Evolutionary conservation across 2,797 vertebrate genomes (phyloP).

Genomic region (Spatula clypeata): DNA sequence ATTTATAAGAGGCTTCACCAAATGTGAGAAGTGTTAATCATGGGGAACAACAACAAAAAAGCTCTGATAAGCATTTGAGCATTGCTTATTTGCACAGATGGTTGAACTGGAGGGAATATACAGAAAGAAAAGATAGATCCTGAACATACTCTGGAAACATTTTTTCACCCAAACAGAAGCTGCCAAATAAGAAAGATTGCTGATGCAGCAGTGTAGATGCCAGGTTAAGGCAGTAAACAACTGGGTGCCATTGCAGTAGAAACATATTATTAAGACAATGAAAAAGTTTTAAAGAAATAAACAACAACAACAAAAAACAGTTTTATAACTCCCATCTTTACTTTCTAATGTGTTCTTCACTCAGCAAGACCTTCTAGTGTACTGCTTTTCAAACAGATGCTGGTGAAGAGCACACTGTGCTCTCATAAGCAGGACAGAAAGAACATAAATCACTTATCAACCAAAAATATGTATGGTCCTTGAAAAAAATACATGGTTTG

Average conservation of each 20-base stretch:
- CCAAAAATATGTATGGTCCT: neutral
- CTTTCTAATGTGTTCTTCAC: neutral
- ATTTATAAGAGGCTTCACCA: neutral
- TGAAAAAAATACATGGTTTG: neutral
- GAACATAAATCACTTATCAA: neutral
- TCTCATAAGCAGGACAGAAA: neutral
- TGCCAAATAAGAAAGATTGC: conserved; percentile 31
- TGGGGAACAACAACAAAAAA: neutral
- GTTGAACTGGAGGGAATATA: neutral
- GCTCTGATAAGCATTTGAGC: conserved; percentile 11
- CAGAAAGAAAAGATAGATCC: conserved; percentile 23
- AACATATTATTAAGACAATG: neutral
- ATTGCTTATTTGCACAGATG: conserved; percentile 33
- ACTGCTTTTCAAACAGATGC: neutral
- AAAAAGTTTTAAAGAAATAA: neutral
- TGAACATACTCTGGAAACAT: neutral
- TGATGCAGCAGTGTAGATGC: conserved; percentile 63
- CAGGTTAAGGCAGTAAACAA: conserved; percentile 2
- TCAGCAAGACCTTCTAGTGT: neutral
- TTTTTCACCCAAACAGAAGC: conserved; percentile 44
- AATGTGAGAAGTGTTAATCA: conserved; percentile 13
- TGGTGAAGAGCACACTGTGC: neutral
- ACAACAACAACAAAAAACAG: neutral
- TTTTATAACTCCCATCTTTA: neutral
- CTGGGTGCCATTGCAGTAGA: neutral